Conservation (phyloP, 2,888 invertebrate species). For the Mesochorus sp. region DNA sequence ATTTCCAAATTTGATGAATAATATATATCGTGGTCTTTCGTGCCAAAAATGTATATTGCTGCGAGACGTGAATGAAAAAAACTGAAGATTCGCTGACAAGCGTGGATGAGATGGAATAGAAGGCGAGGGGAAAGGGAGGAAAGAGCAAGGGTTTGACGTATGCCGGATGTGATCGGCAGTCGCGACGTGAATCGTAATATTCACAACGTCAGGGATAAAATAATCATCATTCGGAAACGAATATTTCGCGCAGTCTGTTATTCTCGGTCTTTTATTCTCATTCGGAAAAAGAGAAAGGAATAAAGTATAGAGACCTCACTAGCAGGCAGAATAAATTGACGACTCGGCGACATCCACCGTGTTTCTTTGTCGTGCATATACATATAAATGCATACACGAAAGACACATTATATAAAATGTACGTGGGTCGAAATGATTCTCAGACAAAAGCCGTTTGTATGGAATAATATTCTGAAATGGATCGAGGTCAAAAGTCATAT, state of each 20-base stretch:
- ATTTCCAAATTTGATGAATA: no score
- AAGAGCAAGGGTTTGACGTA: not conserved
- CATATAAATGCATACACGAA: not conserved
- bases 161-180: conserved; percentile 49
- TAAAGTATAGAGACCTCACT: not conserved
- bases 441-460: conserved; percentile 5
- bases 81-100: conserved; percentile 36
- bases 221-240: conserved; percentile 29
- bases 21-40: not conserved
- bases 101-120: not conserved
- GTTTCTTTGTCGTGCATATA: not conserved
- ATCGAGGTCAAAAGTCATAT: no score
- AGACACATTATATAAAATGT: not conserved
- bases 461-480: no score
- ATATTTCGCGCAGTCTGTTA: conserved; percentile 1
- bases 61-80: not conserved
- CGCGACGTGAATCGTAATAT: conserved; percentile 28
- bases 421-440: not conserved
- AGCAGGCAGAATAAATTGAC: not conserved
- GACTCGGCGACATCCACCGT: not conserved
- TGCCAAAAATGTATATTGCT: not conserved
- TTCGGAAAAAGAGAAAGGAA: conserved; percentile 3
- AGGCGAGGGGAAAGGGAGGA: not conserved
- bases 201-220: conserved; percentile 26
- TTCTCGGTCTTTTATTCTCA: not conserved